Evolutionary conservation across 2,888 invertebrate genomes (phyloP).

Genomic region (Lepidochrysops patricia): DNA sequence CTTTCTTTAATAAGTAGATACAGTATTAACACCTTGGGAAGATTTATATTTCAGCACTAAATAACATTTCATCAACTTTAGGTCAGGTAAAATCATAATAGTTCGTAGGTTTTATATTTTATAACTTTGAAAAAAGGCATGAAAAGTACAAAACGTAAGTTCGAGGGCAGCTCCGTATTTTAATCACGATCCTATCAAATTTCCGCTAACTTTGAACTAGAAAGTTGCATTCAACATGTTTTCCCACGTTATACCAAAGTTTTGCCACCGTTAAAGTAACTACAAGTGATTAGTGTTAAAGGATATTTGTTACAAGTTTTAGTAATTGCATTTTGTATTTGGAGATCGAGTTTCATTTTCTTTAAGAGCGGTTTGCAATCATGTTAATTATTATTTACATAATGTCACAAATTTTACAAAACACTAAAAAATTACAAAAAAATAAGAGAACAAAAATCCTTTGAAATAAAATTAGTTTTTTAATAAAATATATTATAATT

Average conservation of each 20-base stretch:
- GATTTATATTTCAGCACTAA: too few species aligned
- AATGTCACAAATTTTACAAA: too few species aligned
- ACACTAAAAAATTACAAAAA: too few species aligned
- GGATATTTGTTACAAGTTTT: neutral
- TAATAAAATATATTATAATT: too few species aligned
- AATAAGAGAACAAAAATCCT: too few species aligned
- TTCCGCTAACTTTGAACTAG: neutral
- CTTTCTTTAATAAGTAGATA: too few species aligned
- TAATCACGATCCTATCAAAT: constrained; percentile 11
- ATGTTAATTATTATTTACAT: too few species aligned
- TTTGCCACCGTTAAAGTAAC: constrained; percentile 6
- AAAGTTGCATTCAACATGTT: constrained; percentile 10
- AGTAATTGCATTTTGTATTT: neutral
- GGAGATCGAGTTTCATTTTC: neutral
- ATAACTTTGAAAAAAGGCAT: neutral
- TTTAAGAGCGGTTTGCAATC: neutral
- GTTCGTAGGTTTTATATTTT: neutral
- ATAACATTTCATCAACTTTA: too few species aligned
- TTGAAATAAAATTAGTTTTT: too few species aligned
- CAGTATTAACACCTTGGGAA: too few species aligned
- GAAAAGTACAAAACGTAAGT: neutral
- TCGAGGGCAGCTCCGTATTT: neutral
- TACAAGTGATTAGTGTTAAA: constrained; percentile 12
- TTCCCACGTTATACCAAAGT: constrained; percentile 9
- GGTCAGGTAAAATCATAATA: neutral